These are phyloP conservation scores for Brachirus orientalis DNA, from an alignment of 2,113 vertebrate genomes.

Conservation along the genomic window DNA sequence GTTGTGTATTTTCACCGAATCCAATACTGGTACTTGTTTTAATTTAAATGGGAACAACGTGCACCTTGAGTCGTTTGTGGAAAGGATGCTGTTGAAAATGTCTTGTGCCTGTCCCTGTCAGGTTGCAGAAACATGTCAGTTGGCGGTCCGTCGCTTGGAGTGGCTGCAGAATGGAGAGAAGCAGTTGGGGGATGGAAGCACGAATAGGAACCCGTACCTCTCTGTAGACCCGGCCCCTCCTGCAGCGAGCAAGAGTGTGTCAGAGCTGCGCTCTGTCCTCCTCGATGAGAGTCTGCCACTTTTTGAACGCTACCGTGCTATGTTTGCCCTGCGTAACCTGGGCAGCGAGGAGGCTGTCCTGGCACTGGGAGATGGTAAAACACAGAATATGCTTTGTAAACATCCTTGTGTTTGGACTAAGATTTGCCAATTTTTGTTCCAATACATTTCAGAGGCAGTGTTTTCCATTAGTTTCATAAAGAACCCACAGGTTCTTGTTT, in stretches of 20 bases:
- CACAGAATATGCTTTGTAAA: no score
- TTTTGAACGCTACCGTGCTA: constrained; percentile 94
- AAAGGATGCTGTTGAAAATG: not conserved
- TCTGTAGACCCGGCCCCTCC: constrained; percentile 94
- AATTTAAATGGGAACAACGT: no score
- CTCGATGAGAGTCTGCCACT: constrained; percentile 85
- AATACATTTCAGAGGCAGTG: no score
- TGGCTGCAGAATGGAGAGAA: constrained; percentile 86
- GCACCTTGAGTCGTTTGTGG: no score
- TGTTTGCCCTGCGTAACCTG: constrained; percentile 92
- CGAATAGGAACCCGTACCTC: constrained; percentile 78
- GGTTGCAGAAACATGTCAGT: constrained; percentile 96
- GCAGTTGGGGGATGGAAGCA: constrained; percentile 31
- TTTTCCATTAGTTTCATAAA: no score
- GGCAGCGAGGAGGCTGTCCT: constrained; percentile 86
- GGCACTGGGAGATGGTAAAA: constrained; percentile 88
- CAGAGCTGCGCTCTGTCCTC: constrained; percentile 78
- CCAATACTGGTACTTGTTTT: no score
- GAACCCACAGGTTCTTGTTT: no score
- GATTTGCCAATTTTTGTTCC: no score
- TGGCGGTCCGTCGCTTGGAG: constrained; percentile 87
- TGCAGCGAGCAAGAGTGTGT: constrained; percentile 70
- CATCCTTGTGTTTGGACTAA: no score
- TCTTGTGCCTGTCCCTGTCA: constrained; percentile 35
- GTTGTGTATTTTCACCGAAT: no score